Conservation (phyloP, 2,888 invertebrate species). For the Agrotis ipsilon region DNA sequence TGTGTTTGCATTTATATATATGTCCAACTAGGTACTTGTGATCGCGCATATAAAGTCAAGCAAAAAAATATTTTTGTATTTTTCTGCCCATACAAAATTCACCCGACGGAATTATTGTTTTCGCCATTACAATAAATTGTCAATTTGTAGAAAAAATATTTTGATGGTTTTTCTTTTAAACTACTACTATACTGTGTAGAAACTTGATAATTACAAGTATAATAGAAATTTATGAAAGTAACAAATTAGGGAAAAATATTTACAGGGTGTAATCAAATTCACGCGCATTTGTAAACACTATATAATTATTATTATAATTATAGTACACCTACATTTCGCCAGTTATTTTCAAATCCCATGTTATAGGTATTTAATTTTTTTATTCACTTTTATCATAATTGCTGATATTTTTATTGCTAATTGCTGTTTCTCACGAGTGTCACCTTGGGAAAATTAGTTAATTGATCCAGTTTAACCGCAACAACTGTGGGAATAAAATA, state of each 20-base stretch:
- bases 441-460: slow-evolving; percentile 43
- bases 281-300: too few relatives aligned
- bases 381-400: slow-evolving; percentile 4
- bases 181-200: too few relatives aligned
- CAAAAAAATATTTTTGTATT: background rate
- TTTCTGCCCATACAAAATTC: background rate
- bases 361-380: background rate
- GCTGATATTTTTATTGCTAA: slow-evolving; percentile 16
- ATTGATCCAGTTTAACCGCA: slow-evolving; percentile 28
- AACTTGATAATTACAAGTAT: too few relatives aligned
- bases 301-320: background rate
- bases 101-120: background rate
- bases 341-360: background rate
- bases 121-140: too few relatives aligned
- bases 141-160: too few relatives aligned
- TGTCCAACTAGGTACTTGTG: background rate
- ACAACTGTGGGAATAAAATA: slow-evolving; percentile 29
- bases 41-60: background rate
- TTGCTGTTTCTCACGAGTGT: slow-evolving; percentile 32
- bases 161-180: too few relatives aligned
- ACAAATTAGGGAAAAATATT: too few relatives aligned
- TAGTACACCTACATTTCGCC: background rate
- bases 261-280: too few relatives aligned
- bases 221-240: too few relatives aligned
- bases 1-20: slow-evolving; percentile 25